phyloP scores from a whole-genome alignment of 2,797 vertebrate genomes.

The Gambusia yucatana region DNA sequence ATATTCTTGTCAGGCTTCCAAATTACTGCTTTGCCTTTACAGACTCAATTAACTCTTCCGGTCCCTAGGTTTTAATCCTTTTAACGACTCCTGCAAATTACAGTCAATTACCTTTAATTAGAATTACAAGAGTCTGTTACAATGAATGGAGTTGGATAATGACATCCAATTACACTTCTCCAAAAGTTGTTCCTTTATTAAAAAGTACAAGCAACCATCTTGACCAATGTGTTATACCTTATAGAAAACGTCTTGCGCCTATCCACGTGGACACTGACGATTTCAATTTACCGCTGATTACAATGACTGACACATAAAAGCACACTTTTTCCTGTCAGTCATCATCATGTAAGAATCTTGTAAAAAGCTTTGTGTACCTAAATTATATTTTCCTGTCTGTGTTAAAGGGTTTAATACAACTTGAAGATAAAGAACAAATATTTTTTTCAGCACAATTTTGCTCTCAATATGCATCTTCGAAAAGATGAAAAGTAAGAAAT shows the following conservation, averaged over 20 bases:
- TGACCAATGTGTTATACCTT: background rate
- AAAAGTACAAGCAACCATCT: background rate
- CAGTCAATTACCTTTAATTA: conserved; percentile 52
- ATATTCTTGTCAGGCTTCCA: background rate
- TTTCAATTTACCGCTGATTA: background rate
- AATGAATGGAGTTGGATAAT: conserved; percentile 36
- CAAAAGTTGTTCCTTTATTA: conserved; percentile 14
- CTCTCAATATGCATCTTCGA: conserved; percentile 42
- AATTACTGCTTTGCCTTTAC: background rate
- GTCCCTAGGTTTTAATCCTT: conserved; percentile 26
- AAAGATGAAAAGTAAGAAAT: conserved; percentile 55
- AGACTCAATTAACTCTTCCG: conserved; percentile 1
- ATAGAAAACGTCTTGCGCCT: background rate
- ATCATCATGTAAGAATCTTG: background rate
- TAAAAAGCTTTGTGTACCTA: background rate
- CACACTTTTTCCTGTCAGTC: background rate
- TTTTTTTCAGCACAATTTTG: conserved; percentile 38
- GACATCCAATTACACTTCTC: conserved; percentile 40
- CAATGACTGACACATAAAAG: background rate
- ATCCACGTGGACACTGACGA: conserved; percentile 8
- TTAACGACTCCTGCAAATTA: conserved; percentile 38
- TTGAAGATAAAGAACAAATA: conserved; percentile 34
- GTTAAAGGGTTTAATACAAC: conserved; percentile 11
- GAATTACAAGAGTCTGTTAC: conserved; percentile 26
- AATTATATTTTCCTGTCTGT: conserved; percentile 2